Conservation (phyloP, 2,113 vertebrate species). For the Petromus typicus region DNA sequence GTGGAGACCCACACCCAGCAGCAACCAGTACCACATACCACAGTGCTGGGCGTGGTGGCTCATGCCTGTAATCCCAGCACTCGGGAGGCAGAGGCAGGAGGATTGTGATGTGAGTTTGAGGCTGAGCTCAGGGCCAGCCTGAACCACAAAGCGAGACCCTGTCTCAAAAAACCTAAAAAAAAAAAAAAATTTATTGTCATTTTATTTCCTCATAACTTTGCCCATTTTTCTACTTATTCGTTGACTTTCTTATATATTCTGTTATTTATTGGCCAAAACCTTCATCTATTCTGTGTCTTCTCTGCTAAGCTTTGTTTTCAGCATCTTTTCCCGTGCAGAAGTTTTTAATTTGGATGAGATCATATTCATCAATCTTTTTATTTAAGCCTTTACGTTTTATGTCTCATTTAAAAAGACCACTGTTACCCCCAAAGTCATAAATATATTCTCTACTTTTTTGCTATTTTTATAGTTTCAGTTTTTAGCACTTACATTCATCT, state of each 20-base stretch:
- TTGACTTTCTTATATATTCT: background rate
- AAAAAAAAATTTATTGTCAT: too few species aligned
- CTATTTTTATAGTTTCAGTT: conserved; percentile 59
- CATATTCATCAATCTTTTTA: conserved; percentile 20
- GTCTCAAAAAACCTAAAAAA: too few species aligned
- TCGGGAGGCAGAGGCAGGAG: too few species aligned
- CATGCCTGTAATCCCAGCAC: too few species aligned
- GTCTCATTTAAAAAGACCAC: conserved; percentile 31
- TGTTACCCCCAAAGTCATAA: conserved; percentile 52
- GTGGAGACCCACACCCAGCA: too few species aligned
- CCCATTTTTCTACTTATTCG: background rate
- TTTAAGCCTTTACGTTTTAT: conserved; percentile 37
- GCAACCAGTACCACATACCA: too few species aligned
- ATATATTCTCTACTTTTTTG: background rate
- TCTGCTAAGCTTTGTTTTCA: conserved; percentile 21
- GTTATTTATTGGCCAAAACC: background rate
- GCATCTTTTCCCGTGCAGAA: background rate
- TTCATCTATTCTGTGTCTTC: background rate
- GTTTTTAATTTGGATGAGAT: conserved; percentile 53
- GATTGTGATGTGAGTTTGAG: too few species aligned
- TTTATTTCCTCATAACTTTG: background rate
- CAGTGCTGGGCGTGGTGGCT: too few species aligned
- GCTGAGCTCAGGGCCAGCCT: too few species aligned
- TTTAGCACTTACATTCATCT: conserved; percentile 62
- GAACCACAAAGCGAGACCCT: too few species aligned